phyloP scores from a whole-genome alignment of 2,797 vertebrate species.

The Ceyx erithaca region DNA sequence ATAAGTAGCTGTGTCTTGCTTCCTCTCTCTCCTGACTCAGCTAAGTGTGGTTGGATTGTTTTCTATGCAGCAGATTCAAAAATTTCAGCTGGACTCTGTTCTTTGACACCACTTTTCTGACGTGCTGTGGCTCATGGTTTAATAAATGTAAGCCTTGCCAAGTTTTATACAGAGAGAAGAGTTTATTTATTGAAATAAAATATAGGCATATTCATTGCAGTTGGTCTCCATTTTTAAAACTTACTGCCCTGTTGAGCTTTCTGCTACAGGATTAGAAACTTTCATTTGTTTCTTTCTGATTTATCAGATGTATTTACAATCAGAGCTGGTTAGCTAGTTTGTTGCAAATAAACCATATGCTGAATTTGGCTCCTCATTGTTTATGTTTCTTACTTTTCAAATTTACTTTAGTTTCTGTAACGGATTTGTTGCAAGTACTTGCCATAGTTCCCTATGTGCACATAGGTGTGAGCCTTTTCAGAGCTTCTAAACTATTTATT shows the following conservation, averaged over 20 bases:
- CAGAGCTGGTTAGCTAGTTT: neutral
- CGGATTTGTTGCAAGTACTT: neutral
- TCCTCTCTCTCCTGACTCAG: neutral
- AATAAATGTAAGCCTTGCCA: conserved; percentile 47
- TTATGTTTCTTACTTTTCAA: neutral
- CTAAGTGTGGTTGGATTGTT: neutral
- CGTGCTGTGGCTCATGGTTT: conserved; percentile 20
- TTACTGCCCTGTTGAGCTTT: neutral
- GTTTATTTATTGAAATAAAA: conserved; percentile 36
- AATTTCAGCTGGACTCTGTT: neutral
- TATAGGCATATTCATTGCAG: neutral
- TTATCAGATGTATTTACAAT: neutral
- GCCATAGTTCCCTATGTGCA: neutral
- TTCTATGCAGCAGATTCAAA: conserved; percentile 22
- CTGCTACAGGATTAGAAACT: neutral
- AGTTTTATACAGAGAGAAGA: conserved; percentile 35
- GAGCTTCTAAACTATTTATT: neutral
- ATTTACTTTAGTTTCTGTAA: neutral
- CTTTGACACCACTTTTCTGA: conserved; percentile 24
- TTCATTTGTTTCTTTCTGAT: neutral
- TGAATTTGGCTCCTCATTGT: neutral
- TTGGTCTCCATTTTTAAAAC: conserved; percentile 1
- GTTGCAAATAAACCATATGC: conserved; percentile 46
- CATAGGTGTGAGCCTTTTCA: neutral
- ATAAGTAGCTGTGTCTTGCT: conserved; percentile 82